Base-by-base conservation (phyloP, 2,888 invertebrate species). In the Prosapia bicincta region DNA sequence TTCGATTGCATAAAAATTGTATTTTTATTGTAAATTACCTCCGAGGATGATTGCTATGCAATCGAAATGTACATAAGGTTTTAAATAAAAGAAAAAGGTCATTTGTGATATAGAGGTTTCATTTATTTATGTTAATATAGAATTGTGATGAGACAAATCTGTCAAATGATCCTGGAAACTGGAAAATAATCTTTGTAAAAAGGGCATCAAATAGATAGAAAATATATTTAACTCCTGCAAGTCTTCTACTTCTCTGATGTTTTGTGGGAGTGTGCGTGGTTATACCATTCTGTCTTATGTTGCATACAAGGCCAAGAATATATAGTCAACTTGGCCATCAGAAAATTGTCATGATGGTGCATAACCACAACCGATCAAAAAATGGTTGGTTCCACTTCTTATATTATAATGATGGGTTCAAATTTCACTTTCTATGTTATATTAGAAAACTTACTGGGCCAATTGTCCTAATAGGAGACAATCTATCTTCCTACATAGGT, bases 281-380 rank as follows among this genome's bases (percentile, higher is more conserved):
- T 75, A 79, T 72, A n/a, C 81, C 6, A 74, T 83, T 10, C 82
- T 83, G 30, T 81, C 81, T 7, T 83, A 83, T 78, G 81, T 84
- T 23, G 82, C 82, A 13, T 84, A 83, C 77, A 84, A 83, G 78
- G 78, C 82, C 13, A 80, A 81, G 73, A 67, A 82, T 71, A 66
- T 84, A 26, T 83, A 80, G 79, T 76, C 81, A 13, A 80, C 81
- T n/a, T 85, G 85, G 85, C 81, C 80, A n/a, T n/a, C n/a, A 23
- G 82, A 82, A 78, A 82, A 82, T 74, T 84, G 85, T 15, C 84
- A 83, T 6, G 67, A 66, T 69, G 77, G 82, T 76, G 75, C 80
- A n/a, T 74, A 72, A 82, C 10, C 85, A 83, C 75, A 84, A 84
- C 77, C 75, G 82, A n/a, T 81, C 82, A 6, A 81, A 81, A 75